Conservation (phyloP, 2,888 invertebrate species). For the Seira ritae region DNA sequence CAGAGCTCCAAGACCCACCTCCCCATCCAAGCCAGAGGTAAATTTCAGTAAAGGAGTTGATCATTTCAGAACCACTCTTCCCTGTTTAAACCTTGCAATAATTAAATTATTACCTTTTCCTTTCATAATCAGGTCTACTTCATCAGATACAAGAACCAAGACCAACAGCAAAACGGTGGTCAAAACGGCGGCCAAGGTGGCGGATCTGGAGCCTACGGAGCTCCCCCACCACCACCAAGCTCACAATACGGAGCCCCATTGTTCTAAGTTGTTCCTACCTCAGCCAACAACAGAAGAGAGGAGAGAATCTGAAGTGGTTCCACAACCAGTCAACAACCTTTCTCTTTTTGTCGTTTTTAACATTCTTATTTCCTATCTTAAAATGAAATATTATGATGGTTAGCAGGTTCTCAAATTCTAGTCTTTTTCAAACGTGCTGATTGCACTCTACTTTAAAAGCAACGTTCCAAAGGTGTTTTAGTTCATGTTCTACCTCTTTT, state of each 20-base stretch:
- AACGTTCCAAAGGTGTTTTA: too few species aligned
- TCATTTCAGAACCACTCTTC: background rate
- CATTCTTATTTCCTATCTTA: background rate
- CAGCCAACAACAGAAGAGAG: background rate
- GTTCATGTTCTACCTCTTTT: too few species aligned
- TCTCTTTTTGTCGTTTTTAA: background rate
- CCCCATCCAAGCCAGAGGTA: constrained; percentile 54
- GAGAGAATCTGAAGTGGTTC: background rate
- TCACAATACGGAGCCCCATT: constrained; percentile 43
- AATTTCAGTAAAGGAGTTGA: background rate
- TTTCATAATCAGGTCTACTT: too few species aligned
- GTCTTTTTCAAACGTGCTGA: too few species aligned
- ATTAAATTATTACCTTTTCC: too few species aligned
- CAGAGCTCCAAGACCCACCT: constrained; percentile 41
- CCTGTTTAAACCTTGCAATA: too few species aligned
- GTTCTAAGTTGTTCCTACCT: constrained; percentile 2
- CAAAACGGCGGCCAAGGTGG: constrained; percentile 13
- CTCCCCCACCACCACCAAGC: constrained; percentile 39
- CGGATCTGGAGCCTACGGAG: constrained; percentile 18
- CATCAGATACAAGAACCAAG: constrained; percentile 10
- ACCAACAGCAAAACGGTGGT: background rate
- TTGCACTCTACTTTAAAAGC: too few species aligned
- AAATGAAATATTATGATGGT: background rate
- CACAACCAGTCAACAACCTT: background rate
- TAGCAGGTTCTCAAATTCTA: constrained; percentile 31